Conservation (phyloP, 2,797 vertebrate genomes). For the Cynopterus sphinx region DNA sequence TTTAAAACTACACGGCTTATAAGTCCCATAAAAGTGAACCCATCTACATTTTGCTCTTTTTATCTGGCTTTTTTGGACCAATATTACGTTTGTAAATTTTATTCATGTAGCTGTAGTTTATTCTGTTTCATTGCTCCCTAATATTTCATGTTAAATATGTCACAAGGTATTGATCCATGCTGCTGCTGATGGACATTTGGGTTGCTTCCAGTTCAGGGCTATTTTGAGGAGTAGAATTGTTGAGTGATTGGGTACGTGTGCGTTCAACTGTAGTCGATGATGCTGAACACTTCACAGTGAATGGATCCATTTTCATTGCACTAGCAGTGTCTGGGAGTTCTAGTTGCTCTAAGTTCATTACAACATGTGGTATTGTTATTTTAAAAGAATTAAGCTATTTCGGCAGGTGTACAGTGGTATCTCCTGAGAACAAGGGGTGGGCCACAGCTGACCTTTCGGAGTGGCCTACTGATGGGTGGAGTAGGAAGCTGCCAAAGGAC, state of each 20-base stretch:
- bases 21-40: neutral
- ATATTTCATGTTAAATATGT: neutral
- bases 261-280: neutral
- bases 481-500: neutral
- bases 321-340: neutral
- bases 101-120: neutral
- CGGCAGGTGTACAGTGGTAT: neutral
- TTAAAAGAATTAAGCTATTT: neutral
- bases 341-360: neutral
- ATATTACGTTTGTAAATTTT: neutral
- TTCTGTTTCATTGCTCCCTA: neutral
- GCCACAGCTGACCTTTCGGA: neutral
- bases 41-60: neutral
- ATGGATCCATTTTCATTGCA: neutral
- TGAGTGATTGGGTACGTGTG: neutral
- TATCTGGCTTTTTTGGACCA: neutral
- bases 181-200: neutral
- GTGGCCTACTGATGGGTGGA: neutral
- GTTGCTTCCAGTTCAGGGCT: neutral
- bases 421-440: neutral
- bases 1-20: neutral
- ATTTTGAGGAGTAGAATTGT: neutral
- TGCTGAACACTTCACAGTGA: neutral
- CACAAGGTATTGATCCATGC: neutral
- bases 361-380: neutral